These are phyloP conservation scores for Apotomis betuletana DNA, from an alignment of 2,888 invertebrate genomes.

Conservation along the genomic window DNA sequence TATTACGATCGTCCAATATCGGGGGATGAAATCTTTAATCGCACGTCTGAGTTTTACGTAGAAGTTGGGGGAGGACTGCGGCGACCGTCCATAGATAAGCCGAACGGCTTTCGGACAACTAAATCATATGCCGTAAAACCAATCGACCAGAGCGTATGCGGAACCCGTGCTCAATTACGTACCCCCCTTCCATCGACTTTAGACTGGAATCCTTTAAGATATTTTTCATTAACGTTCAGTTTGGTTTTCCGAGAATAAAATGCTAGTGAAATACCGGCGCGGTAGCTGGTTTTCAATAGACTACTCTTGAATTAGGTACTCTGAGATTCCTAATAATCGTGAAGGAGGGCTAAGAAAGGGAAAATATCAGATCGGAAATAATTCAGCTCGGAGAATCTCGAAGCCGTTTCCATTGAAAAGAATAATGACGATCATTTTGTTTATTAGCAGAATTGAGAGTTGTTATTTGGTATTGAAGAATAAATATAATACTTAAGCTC, in stretches of 20 bases:
- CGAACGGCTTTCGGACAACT: conserved; percentile 58
- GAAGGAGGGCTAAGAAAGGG: background rate
- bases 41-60: conserved; percentile 68
- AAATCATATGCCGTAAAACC: conserved; percentile 68
- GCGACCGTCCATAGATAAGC: conserved; percentile 66
- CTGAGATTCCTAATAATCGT: conserved; percentile 3
- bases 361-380: background rate
- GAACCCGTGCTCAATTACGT: conserved; percentile 39
- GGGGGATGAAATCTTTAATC: conserved; percentile 79
- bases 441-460: too few species aligned
- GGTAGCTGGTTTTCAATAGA: background rate
- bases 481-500: too few species aligned
- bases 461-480: too few species aligned
- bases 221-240: conserved; percentile 30
- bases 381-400: background rate
- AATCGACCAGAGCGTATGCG: conserved; percentile 54
- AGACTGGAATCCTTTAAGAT: conserved; percentile 18
- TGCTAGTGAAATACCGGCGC: conserved; percentile 15
- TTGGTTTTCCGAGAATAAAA: conserved; percentile 19
- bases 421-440: background rate
- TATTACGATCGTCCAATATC: conserved; percentile 81
- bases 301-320: conserved; percentile 4
- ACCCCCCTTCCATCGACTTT: conserved; percentile 23
- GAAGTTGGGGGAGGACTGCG: conserved; percentile 60
- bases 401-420: background rate